Conservation (phyloP, 2,113 vertebrate genomes). For the Andinoacara biseriatus region DNA sequence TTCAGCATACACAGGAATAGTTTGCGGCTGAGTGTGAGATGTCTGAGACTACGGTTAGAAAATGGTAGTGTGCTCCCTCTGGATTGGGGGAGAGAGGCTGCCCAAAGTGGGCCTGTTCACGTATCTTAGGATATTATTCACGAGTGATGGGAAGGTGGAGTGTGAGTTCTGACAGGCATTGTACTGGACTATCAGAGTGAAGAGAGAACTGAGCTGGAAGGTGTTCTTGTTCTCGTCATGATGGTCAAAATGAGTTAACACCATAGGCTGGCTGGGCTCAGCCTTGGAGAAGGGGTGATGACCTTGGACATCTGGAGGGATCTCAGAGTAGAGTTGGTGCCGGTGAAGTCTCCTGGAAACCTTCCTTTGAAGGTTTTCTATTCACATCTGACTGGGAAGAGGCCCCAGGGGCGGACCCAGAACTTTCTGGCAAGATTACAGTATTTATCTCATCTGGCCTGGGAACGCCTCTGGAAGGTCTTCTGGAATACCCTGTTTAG, state of each 20-base stretch:
- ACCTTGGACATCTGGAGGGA: neutral
- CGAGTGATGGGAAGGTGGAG: neutral
- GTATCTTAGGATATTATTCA: neutral
- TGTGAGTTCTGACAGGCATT: neutral
- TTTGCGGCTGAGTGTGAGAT: neutral
- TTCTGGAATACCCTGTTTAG: neutral
- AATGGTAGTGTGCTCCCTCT: neutral
- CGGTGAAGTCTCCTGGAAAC: neutral
- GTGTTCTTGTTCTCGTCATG: neutral
- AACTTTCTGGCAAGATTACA: neutral
- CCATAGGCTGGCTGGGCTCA: neutral
- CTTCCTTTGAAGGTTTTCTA: neutral
- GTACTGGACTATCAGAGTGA: neutral
- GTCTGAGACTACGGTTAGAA: neutral
- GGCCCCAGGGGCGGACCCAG: neutral
- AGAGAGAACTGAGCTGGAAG: neutral
- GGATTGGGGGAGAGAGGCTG: neutral
- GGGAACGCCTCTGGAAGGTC: neutral
- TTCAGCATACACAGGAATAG: neutral
- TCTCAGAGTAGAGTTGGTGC: neutral
- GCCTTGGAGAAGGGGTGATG: neutral
- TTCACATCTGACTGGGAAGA: neutral
- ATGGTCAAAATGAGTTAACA: neutral
- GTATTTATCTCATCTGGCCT: too few relatives aligned
- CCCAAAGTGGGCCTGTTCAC: neutral